phyloP scores from a whole-genome alignment of 35 echinoderm and acorn worm species.

The Ophiothrix spiculata region DNA sequence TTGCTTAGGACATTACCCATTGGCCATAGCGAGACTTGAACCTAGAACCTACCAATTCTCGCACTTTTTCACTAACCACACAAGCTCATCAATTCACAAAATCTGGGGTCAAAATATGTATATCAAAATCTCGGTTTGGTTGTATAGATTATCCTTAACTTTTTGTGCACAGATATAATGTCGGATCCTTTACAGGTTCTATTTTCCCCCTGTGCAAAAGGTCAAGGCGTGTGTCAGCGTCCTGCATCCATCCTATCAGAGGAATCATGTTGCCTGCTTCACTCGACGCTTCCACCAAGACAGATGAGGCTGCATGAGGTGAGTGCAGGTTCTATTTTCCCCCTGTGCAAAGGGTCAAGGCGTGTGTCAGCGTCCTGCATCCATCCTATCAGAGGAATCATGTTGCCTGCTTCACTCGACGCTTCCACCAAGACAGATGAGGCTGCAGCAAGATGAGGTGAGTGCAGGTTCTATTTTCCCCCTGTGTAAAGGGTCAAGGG shows the following conservation, averaged over 20 bases:
- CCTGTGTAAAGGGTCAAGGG: slow-evolving; percentile 38
- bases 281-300: slow-evolving; percentile 1
- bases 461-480: slow-evolving; percentile 54
- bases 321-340: slow-evolving; percentile 60
- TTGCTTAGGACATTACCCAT: too few species aligned
- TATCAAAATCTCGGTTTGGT: neutral
- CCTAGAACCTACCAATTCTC: too few species aligned
- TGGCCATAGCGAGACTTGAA: too few species aligned
- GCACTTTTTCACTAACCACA: neutral
- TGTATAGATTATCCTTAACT: slow-evolving; percentile 19
- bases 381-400: slow-evolving; percentile 26
- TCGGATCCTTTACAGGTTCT: slow-evolving; percentile 61
- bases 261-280: slow-evolving; percentile 37
- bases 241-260: slow-evolving; percentile 33
- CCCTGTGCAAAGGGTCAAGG: slow-evolving; percentile 40
- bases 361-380: slow-evolving; percentile 21
- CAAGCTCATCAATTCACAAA: neutral
- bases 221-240: slow-evolving; percentile 8
- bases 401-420: slow-evolving; percentile 43
- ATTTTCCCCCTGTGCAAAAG: slow-evolving; percentile 44
- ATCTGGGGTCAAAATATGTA: too few species aligned
- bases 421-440: neutral
- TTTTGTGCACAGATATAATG: slow-evolving; percentile 45
- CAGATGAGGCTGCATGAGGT: neutral
- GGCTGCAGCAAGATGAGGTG: neutral